These are phyloP conservation scores for Hipposideros armiger DNA, from an alignment of 2,113 vertebrate species.

Conservation along the genomic window DNA sequence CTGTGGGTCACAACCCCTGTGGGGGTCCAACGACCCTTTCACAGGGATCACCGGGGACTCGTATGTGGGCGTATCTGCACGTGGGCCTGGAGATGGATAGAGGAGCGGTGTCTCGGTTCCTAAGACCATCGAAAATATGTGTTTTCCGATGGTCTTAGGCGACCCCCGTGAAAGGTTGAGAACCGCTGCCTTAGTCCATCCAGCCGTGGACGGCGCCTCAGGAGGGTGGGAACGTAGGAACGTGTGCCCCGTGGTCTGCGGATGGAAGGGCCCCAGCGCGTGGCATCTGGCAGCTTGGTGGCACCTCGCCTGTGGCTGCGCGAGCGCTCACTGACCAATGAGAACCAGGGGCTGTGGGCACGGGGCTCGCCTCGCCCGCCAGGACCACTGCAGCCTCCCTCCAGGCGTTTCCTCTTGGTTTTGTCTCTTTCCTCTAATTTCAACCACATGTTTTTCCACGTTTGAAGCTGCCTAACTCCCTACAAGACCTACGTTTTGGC, in stretches of 20 bases:
- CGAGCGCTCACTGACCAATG: not conserved
- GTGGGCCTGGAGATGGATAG: no score
- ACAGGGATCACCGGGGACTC: no score
- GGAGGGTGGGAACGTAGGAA: not conserved
- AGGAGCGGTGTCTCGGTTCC: no score
- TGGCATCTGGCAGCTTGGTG: conserved; percentile 61
- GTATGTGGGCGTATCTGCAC: no score
- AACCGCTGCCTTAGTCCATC: conserved; percentile 45
- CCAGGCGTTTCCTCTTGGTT: conserved; percentile 54
- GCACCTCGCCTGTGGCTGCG: not conserved
- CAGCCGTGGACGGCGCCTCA: conserved; percentile 53
- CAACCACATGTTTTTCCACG: conserved; percentile 68
- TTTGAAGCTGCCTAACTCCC: not conserved
- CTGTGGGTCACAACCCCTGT: no score
- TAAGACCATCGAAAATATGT: no score
- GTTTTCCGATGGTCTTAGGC: no score
- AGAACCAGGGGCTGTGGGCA: not conserved
- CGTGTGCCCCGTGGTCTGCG: conserved; percentile 4
- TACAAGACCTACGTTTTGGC: not conserved
- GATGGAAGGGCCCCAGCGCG: conserved; percentile 53
- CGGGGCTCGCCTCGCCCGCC: not conserved
- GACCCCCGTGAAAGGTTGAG: no score
- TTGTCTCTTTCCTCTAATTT: conserved; percentile 64
- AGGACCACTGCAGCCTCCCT: conserved; percentile 37
- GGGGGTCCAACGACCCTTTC: no score